A percentile compares a stretch with the other conserved stretches of the same genome.
Evolutionary conservation across 2,113 vertebrate species (phyloP).

Genomic region (Megaceryle torquata): DNA sequence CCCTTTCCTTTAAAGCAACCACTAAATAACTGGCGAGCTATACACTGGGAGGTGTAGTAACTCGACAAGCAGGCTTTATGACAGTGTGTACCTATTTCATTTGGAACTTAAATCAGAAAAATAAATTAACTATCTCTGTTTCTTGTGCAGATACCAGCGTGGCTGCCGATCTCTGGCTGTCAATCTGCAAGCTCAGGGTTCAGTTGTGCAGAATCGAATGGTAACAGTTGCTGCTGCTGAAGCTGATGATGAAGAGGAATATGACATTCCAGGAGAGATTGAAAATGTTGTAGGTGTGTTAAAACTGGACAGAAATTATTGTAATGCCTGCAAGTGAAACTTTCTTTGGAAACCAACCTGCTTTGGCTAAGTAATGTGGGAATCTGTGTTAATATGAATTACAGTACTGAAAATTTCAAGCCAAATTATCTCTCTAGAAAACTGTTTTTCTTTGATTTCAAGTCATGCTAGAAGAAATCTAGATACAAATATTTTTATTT

Average conservation of each 20-base stretch:
- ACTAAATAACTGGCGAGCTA: background rate
- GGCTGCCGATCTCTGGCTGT: constrained; percentile 86
- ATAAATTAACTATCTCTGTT: background rate
- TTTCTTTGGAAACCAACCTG: background rate
- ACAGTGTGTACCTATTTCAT: background rate
- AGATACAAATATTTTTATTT: background rate
- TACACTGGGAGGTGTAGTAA: background rate
- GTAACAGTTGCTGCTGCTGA: constrained; percentile 6
- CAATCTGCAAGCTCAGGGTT: constrained; percentile 77
- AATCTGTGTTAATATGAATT: background rate
- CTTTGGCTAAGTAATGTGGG: background rate
- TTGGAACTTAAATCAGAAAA: background rate
- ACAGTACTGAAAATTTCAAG: background rate
- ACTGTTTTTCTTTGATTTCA: background rate
- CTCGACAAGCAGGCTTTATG: background rate
- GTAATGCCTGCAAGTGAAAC: background rate
- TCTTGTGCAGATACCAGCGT: constrained; percentile 86
- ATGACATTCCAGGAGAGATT: constrained; percentile 90
- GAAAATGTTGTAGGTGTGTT: constrained; percentile 89
- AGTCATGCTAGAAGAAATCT: background rate
- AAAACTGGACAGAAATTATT: background rate
- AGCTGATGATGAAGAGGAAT: constrained; percentile 81
- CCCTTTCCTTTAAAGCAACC: background rate
- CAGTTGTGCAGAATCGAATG: background rate
- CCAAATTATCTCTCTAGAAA: background rate